Evolutionary conservation across 2,113 vertebrate genomes (phyloP), one percentile per base, ranked within the genome.

Genomic region (Dascyllus trimaculatus): DNA sequence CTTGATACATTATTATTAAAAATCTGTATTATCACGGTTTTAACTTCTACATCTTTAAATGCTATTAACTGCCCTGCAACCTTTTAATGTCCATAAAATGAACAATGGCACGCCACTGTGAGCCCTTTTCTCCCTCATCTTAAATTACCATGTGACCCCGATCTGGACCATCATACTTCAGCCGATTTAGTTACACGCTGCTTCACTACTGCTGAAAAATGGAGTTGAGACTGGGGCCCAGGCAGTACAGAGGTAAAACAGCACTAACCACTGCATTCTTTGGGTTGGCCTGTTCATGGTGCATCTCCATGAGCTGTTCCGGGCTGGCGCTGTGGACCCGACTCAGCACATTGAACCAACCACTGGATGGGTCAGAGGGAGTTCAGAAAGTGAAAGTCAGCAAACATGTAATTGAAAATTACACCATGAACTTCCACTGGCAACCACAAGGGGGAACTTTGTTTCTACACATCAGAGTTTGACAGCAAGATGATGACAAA

Each of bases 191-290:
- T 76, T 65, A 48, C 64, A 85, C 19, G 48, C 69, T 72, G 75
- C 53, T 78, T 53, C n/a, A 80, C 64, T 46, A 26, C 43, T 53
- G 63, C 15, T 81, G 61, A 75, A 60, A 80, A 75, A 38, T n/a
- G 0, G 56, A 69, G 62, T 58, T 59, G 77, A 75, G 74, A 54
- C 73, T 40, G 84, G 71, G 67, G 67, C 64, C 69, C 66, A 13
- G 38, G 71, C 65, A 69, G 81, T 0, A 69, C 25, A 73, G 83
- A 86, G 73, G 85, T 88, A 72, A 76, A 87, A 80, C 75, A 43
- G 57, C 56, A 95, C 96, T 95, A 81, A 98, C 97, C 96, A 98
- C 96, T 40, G 97, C 96, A 81, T 98, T 98, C 93, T 98, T 98
- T 61, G 97, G 97, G 86, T 98, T 98, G 88, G 97, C 97, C 88